These are phyloP conservation scores for Aythya baeri DNA, from an alignment of 2,113 vertebrate species.

Conservation along the genomic window DNA sequence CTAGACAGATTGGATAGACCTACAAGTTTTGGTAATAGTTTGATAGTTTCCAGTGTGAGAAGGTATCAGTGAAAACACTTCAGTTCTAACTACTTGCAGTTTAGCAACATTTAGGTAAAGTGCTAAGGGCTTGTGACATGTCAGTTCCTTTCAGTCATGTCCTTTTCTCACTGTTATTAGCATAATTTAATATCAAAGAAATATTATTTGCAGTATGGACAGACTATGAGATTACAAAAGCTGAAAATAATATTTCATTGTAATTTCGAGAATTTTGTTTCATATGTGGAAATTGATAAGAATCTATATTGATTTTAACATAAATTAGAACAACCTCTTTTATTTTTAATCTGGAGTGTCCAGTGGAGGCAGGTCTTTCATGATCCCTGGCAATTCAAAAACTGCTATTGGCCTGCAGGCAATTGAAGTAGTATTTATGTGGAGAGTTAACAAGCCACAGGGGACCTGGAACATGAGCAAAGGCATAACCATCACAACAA, in stretches of 20 bases:
- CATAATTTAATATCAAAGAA: neutral
- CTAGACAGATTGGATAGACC: accelerated
- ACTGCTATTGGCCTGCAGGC: slow-evolving; percentile 33
- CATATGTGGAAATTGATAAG: neutral
- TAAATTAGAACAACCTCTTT: slow-evolving; percentile 8
- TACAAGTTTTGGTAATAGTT: neutral
- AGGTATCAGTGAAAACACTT: neutral
- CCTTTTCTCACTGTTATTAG: neutral
- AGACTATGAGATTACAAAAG: neutral
- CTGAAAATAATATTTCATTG: neutral
- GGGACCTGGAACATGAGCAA: slow-evolving; percentile 67
- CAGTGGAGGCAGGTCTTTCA: neutral
- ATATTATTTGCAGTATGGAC: neutral
- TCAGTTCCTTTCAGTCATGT: neutral
- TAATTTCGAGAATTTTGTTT: neutral
- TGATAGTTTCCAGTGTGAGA: neutral
- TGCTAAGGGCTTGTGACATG: neutral
- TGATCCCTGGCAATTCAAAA: slow-evolving; percentile 20
- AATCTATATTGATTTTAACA: neutral
- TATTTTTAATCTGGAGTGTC: neutral
- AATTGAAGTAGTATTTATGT: slow-evolving; percentile 50
- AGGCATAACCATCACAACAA: slow-evolving; percentile 68
- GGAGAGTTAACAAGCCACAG: slow-evolving; percentile 70
- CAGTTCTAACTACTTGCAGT: neutral
- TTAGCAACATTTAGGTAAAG: neutral